Evolutionary conservation across 2,888 invertebrate genomes (phyloP).

Genomic region (Portevinia maculata): DNA sequence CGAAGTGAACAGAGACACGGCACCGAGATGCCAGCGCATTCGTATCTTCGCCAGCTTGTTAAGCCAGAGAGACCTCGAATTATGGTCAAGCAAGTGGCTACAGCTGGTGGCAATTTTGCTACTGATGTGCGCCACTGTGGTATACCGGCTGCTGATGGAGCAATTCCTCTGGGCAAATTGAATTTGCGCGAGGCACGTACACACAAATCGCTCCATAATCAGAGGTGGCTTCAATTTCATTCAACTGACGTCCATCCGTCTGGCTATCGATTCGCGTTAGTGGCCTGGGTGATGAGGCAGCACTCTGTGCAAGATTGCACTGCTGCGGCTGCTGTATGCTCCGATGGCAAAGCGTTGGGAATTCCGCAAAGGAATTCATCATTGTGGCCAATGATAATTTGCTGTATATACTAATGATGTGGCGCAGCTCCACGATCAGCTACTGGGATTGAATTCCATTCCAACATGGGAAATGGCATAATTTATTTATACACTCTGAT

Average conservation of each 20-base stretch:
- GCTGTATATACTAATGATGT: constrained; percentile 65
- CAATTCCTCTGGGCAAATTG: constrained; percentile 75
- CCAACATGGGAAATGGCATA: constrained; percentile 70
- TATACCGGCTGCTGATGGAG: constrained; percentile 36
- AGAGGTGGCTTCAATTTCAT: constrained; percentile 74
- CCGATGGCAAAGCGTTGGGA: constrained; percentile 44
- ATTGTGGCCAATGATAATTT: constrained; percentile 63
- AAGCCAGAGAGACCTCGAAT: constrained; percentile 71
- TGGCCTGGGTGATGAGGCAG: neutral
- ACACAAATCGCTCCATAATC: constrained; percentile 81
- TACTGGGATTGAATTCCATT: constrained; percentile 73
- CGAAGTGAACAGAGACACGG: neutral
- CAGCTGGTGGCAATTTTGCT: constrained; percentile 53
- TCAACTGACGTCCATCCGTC: constrained; percentile 73
- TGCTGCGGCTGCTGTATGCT: constrained; percentile 4
- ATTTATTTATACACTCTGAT: constrained; percentile 67
- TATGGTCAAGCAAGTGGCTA: constrained; percentile 71
- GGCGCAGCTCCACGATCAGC: constrained; percentile 67
- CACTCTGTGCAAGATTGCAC: constrained; percentile 16
- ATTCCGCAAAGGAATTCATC: constrained; percentile 70
- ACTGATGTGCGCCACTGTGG: constrained; percentile 52
- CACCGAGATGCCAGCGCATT: constrained; percentile 4
- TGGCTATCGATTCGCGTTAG: constrained; percentile 71
- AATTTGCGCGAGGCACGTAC: constrained; percentile 82
- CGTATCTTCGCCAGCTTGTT: constrained; percentile 66